phyloP scores from a whole-genome alignment of 2,888 invertebrate genomes.

The Cantharis rustica region DNA sequence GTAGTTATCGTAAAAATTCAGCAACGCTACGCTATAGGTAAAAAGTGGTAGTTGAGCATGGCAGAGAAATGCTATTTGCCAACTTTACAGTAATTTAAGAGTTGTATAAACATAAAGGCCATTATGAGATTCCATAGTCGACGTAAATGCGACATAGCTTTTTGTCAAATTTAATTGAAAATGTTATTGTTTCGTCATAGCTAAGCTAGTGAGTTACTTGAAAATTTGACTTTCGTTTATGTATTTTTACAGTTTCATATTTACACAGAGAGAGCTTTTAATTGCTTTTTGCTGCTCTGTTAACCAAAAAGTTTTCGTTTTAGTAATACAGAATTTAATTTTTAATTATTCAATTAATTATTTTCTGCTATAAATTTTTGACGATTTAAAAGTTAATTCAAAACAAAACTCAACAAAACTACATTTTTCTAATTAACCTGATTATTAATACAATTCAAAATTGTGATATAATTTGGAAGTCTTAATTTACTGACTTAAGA shows the following conservation, averaged over 20 bases:
- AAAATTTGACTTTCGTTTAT: not conserved
- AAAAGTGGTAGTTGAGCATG: not conserved
- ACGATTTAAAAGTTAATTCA: not conserved
- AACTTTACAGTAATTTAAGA: conserved; percentile 21
- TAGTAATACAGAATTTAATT: not conserved
- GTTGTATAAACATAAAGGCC: conserved; percentile 16
- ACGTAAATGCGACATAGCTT: conserved; percentile 1
- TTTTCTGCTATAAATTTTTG: not conserved
- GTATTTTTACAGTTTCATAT: not conserved
- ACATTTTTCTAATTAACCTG: too few species aligned
- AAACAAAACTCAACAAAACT: not conserved
- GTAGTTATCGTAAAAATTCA: not conserved
- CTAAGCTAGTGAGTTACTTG: not conserved
- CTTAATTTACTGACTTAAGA: too few species aligned
- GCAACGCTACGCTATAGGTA: not conserved
- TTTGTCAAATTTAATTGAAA: conserved; percentile 17
- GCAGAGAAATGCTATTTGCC: conserved; percentile 12
- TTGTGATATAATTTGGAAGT: not conserved
- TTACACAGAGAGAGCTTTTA: not conserved
- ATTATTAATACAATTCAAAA: too few species aligned
- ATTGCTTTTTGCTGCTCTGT: not conserved
- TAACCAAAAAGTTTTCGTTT: not conserved
- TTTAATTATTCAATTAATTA: not conserved
- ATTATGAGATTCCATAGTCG: conserved; percentile 8
- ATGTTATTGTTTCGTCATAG: conserved; percentile 7